Percentiles rank a stretch among this genome's conserved stretches.
Evolutionary conservation across 2,797 vertebrate genomes (phyloP).

Genomic region (Crypturellus tataupa): DNA sequence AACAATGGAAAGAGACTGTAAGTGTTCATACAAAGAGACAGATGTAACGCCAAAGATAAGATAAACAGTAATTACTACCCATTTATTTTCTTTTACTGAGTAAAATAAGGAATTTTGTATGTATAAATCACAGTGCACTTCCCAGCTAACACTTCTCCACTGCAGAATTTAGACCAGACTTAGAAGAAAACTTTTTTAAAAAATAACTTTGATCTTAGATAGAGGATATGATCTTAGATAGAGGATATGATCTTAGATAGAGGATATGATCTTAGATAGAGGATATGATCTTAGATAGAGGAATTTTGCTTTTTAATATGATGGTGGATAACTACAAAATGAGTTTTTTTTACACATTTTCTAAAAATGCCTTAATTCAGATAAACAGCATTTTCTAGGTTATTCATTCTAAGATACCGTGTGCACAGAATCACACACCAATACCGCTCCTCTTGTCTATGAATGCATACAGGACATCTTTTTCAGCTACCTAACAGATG

Average conservation of each 20-base stretch:
- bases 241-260: background rate
- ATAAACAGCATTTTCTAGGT: background rate
- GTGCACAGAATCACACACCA: background rate
- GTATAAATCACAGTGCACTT: background rate
- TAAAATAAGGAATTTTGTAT: background rate
- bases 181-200: background rate
- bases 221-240: background rate
- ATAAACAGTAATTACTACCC: background rate
- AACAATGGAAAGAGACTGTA: background rate
- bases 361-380: background rate
- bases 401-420: background rate
- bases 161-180: background rate
- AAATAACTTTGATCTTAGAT: background rate
- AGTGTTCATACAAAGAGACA: background rate
- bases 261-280: background rate
- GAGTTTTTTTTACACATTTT: background rate
- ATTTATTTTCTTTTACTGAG: background rate
- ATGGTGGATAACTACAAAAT: background rate
- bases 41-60: background rate
- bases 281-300: background rate
- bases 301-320: background rate
- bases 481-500: background rate
- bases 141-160: background rate
- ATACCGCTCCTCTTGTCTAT: background rate
- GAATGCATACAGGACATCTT: background rate